A percentile compares a stretch with the other conserved stretches of the same genome.
Conservation (phyloP, 2,888 invertebrate species). For the Norana najaformis region DNA sequence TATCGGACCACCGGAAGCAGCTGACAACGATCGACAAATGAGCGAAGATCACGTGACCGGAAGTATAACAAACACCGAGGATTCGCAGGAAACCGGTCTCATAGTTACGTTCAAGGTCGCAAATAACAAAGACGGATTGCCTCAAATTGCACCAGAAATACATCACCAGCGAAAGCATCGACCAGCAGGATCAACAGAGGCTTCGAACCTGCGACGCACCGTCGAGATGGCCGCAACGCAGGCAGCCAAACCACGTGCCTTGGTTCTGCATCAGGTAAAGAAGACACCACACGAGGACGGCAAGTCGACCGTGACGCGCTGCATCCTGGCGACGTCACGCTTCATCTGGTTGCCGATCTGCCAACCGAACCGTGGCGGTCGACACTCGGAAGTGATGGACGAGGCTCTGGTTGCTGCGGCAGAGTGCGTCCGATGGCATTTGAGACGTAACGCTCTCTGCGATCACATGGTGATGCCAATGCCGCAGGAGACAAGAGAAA, state of each 20-base stretch:
- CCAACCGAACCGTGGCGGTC: background rate
- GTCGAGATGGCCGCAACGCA: background rate
- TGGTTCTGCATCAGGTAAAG: background rate
- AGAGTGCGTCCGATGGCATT: constrained; percentile 25
- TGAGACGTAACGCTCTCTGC: constrained; percentile 46
- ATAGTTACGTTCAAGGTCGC: background rate
- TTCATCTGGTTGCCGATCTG: constrained; percentile 17
- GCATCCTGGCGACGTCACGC: constrained; percentile 21
- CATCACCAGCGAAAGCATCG: background rate
- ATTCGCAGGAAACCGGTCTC: background rate
- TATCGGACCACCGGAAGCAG: background rate
- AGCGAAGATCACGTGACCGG: background rate
- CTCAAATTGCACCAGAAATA: background rate
- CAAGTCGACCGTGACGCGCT: constrained; percentile 28
- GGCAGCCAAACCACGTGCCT: background rate
- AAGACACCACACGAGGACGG: background rate
- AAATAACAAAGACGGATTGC: background rate
- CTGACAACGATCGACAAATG: background rate
- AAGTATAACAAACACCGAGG: background rate
- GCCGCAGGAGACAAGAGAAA: constrained; percentile 47
- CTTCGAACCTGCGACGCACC: background rate
- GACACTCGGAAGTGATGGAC: background rate
- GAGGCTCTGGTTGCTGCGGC: constrained; percentile 27
- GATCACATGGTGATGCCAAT: constrained; percentile 49
- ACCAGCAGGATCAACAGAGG: background rate